A percentile compares a stretch with the other conserved stretches of the same genome.
phyloP scores from a whole-genome alignment of 2,113 vertebrate genomes.

The Chionis minor region DNA sequence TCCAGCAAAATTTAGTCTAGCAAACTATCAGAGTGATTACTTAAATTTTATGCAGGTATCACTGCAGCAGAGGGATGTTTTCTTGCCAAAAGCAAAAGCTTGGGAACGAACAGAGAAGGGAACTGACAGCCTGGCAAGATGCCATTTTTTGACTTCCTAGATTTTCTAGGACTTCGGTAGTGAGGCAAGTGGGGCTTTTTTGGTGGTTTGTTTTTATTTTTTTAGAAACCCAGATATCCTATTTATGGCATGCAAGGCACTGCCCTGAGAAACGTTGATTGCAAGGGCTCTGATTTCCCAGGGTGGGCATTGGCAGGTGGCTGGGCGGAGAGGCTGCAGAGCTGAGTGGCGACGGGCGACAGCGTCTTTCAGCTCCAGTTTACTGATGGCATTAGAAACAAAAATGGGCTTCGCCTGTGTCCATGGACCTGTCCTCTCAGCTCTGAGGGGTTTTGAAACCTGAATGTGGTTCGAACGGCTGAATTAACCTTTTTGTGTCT shows the following conservation, averaged over 20 bases:
- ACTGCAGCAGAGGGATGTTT: constrained; percentile 27
- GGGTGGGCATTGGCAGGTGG: not conserved
- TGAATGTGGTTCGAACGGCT: not conserved
- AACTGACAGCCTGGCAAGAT: constrained; percentile 24
- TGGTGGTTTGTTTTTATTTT: not conserved
- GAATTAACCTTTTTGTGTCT: not conserved
- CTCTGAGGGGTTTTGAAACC: not conserved
- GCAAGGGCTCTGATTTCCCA: not conserved
- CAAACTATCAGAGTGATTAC: constrained; percentile 19
- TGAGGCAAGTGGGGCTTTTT: not conserved
- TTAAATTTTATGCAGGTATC: constrained; percentile 33
- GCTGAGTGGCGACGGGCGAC: not conserved
- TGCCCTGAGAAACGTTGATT: not conserved
- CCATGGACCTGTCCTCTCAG: not conserved
- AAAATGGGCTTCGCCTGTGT: not conserved
- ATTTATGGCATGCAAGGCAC: not conserved
- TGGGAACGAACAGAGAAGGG: not conserved
- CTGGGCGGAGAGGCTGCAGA: not conserved
- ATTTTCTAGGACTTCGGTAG: not conserved
- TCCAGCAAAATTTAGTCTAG: constrained; percentile 41
- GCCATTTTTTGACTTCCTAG: constrained; percentile 20
- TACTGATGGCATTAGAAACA: not conserved
- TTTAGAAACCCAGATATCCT: not conserved
- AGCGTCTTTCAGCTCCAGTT: not conserved
- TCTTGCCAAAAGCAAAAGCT: constrained; percentile 48